Percentiles rank a stretch among this genome's conserved stretches.
phyloP scores from a whole-genome alignment of 1,140 invertebrate genomes.

The Panagrolaimus sp. region DNA sequence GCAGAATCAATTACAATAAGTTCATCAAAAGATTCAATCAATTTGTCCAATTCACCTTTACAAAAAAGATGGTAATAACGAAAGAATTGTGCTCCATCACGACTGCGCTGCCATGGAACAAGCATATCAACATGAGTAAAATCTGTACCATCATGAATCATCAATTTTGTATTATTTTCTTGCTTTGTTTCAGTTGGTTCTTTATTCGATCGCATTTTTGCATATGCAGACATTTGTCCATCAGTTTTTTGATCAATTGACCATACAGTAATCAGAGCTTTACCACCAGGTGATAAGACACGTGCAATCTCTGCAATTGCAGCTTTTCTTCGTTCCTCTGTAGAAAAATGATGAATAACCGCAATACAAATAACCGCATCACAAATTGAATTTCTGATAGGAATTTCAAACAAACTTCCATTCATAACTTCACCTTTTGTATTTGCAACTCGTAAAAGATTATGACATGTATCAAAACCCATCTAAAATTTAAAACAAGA shows the following conservation, averaged over 20 bases:
- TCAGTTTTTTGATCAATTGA: constrained; percentile 87
- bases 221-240: constrained; percentile 64
- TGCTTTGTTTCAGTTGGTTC: constrained; percentile 12
- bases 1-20: constrained; percentile 17
- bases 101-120: constrained; percentile 80
- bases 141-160: constrained; percentile 61
- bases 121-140: constrained; percentile 86
- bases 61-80: constrained; percentile 46
- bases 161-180: constrained; percentile 15
- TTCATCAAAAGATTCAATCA: constrained; percentile 25
- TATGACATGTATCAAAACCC: constrained; percentile 38
- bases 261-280: constrained; percentile 89
- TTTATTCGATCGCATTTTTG: constrained; percentile 37
- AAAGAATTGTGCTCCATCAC: constrained; percentile 53
- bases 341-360: constrained; percentile 91
- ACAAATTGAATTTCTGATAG: constrained; percentile 83
- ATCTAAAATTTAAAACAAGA: constrained; percentile 25
- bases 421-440: constrained; percentile 63
- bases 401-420: constrained; percentile 76
- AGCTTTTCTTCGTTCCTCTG: constrained; percentile 76
- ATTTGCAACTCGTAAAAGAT: constrained; percentile 32
- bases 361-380: constrained; percentile 88
- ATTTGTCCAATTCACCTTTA: constrained; percentile 31
- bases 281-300: constrained; percentile 79
- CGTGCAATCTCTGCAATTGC: constrained; percentile 80